These are phyloP conservation scores for Cossypha dichroa DNA, from an alignment of 2,797 vertebrate genomes.

Conservation along the genomic window DNA sequence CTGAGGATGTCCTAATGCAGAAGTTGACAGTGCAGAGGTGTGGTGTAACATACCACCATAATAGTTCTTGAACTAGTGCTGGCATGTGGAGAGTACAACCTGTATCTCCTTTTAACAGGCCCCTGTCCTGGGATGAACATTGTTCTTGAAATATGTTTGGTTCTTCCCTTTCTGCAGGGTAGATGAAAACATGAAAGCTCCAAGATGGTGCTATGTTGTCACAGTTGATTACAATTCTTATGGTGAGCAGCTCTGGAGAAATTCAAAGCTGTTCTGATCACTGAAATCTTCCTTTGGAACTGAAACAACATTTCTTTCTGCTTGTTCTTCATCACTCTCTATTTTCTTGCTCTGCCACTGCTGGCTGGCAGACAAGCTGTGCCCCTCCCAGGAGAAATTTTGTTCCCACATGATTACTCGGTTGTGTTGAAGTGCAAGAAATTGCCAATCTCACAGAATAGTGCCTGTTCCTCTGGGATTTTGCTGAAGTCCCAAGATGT, in stretches of 20 bases:
- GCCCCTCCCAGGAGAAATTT: background rate
- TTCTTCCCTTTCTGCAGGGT: background rate
- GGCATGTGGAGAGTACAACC: background rate
- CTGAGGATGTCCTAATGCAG: background rate
- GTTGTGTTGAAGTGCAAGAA: background rate
- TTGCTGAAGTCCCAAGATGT: slow-evolving; percentile 4
- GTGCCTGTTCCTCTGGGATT: background rate
- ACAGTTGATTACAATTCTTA: background rate
- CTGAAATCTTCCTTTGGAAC: background rate
- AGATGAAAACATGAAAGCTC: background rate
- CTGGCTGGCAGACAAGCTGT: background rate
- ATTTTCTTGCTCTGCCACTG: background rate
- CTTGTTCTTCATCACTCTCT: background rate
- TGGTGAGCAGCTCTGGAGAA: background rate
- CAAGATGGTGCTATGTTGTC: background rate
- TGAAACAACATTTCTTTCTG: background rate
- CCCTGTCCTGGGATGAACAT: background rate
- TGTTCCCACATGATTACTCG: background rate
- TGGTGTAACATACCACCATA: background rate
- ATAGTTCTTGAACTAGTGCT: background rate
- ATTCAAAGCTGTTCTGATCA: slow-evolving; percentile 11
- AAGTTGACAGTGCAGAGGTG: background rate
- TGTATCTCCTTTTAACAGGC: background rate
- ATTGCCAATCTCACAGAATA: background rate
- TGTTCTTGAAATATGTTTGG: background rate